These are phyloP conservation scores for Pomphorhynchus laevis DNA, from an alignment of 1,140 invertebrate genomes.

Conservation along the genomic window DNA sequence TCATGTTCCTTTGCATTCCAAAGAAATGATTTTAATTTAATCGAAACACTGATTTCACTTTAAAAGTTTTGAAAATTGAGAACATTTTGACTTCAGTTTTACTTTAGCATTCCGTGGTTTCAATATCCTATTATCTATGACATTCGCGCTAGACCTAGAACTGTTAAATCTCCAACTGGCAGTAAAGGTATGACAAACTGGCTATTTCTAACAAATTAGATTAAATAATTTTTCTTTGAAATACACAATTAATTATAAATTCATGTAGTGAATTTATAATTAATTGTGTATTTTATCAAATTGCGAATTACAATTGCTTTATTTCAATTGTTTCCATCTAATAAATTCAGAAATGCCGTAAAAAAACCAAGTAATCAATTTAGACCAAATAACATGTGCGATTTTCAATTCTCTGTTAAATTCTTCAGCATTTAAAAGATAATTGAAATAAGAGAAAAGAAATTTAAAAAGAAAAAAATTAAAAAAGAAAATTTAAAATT, in stretches of 20 bases:
- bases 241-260: no score
- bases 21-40: neutral
- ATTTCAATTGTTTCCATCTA: slow-evolving; percentile 4
- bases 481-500: no score
- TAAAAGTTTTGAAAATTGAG: neutral
- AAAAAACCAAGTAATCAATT: no score
- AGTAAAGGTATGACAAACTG: slow-evolving; percentile 30
- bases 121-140: slow-evolving; percentile 97
- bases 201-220: neutral
- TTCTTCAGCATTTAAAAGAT: no score
- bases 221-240: neutral
- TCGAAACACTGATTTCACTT: neutral
- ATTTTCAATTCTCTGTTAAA: no score
- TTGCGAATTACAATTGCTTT: neutral
- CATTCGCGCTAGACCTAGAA: slow-evolving; percentile 64
- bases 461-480: no score
- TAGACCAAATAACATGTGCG: no score
- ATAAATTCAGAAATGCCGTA: no score
- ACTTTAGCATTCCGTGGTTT: slow-evolving; percentile 58
- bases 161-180: slow-evolving; percentile 78
- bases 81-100: slow-evolving; percentile 6
- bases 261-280: no score
- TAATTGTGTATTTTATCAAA: slow-evolving; percentile 5
- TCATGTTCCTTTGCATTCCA: neutral
- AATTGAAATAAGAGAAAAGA: no score